A percentile compares a stretch with the other conserved stretches of the same genome.
These are phyloP conservation scores for Drosophila trapezifrons DNA, from an alignment of 1,140 invertebrate genomes.

Conservation along the genomic window DNA sequence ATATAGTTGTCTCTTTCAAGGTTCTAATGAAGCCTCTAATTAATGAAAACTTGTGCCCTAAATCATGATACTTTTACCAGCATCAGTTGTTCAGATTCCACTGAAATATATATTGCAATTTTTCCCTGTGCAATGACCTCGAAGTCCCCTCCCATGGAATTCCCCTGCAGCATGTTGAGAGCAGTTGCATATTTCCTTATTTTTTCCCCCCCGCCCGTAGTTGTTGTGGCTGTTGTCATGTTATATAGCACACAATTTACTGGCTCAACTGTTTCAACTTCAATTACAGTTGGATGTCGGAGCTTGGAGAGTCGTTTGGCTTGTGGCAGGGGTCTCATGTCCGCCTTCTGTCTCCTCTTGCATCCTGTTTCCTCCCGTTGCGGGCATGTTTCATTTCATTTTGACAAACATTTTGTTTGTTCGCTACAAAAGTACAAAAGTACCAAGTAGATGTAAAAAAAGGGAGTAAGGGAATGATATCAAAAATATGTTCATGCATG, in stretches of 20 bases:
- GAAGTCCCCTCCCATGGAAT: not conserved
- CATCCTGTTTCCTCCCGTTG: conserved; percentile 4
- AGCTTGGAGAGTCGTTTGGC: conserved; percentile 10
- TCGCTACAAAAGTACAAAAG: conserved; percentile 8
- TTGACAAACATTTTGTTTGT: conserved; percentile 56
- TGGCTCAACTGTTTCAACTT: conserved; percentile 62
- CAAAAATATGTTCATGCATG: conserved; percentile 11
- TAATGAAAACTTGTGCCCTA: no score
- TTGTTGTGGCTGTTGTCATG: conserved; percentile 41
- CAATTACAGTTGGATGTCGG: conserved; percentile 52
- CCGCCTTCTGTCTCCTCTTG: not conserved
- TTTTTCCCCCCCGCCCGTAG: not conserved
- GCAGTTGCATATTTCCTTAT: conserved; percentile 22
- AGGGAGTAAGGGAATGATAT: not conserved
- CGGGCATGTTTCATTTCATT: conserved; percentile 53
- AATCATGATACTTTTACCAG: no score
- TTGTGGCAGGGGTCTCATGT: conserved; percentile 8
- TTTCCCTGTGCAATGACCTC: conserved; percentile 4
- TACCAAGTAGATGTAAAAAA: not conserved
- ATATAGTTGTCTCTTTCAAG: no score
- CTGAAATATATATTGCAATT: not conserved
- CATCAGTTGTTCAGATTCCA: not conserved
- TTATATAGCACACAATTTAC: conserved; percentile 57
- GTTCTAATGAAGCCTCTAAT: no score
- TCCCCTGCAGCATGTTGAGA: conserved; percentile 2